These are phyloP conservation scores for Stomatorhinus walkeri DNA, from an alignment of 2,797 vertebrate species.

Conservation along the genomic window DNA sequence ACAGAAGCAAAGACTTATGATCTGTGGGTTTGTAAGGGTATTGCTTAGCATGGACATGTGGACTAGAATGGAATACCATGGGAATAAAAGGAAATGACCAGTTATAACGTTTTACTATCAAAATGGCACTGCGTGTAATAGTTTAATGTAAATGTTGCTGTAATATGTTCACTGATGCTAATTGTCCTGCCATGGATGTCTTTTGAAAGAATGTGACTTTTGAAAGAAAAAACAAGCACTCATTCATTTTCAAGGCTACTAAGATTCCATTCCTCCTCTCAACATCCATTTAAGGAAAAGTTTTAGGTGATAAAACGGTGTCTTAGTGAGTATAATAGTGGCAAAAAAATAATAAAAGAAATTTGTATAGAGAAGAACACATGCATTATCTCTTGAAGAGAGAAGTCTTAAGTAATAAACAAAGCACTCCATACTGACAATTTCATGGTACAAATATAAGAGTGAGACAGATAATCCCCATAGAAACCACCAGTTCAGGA, in stretches of 20 bases:
- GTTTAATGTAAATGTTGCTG: not conserved
- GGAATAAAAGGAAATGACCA: not conserved
- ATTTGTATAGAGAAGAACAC: conserved; percentile 43
- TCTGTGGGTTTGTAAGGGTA: not conserved
- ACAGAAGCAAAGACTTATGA: not conserved
- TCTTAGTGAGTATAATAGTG: conserved; percentile 77
- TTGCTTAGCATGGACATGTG: not conserved
- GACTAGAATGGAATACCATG: not conserved
- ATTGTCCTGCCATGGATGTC: not conserved
- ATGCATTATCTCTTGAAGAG: conserved; percentile 45
- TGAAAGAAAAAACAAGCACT: conserved; percentile 8
- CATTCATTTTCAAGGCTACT: conserved; percentile 47
- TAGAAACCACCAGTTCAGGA: conserved; percentile 78
- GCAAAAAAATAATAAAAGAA: conserved; percentile 44
- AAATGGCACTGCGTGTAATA: not conserved
- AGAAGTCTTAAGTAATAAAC: conserved; percentile 72
- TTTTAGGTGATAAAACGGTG: conserved; percentile 75
- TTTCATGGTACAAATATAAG: conserved; percentile 63
- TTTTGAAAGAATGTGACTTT: conserved; percentile 7
- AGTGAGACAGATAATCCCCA: conserved; percentile 81
- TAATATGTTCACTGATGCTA: not conserved
- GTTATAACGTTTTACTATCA: not conserved
- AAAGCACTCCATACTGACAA: conserved; percentile 76
- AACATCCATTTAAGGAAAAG: conserved; percentile 73
- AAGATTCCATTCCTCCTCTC: conserved; percentile 61